A percentile compares a stretch with the other conserved stretches of the same genome.
phyloP scores from a whole-genome alignment of 2,797 vertebrate species.

The Ibycter americanus region DNA sequence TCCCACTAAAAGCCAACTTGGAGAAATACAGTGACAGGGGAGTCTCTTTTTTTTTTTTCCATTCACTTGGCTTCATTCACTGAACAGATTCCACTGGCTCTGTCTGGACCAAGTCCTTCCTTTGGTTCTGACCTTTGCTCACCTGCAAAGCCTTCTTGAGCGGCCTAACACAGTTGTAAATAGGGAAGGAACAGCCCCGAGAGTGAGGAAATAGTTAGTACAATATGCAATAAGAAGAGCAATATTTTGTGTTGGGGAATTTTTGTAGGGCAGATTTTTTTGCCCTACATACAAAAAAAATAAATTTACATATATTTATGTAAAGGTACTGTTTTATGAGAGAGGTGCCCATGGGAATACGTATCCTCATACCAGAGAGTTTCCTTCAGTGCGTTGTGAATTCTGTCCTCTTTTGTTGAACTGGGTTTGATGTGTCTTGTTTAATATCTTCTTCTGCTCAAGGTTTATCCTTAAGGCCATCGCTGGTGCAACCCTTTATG shows the following conservation, averaged over 20 bases:
- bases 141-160: not conserved
- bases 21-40: conserved; percentile 31
- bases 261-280: not conserved
- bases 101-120: not conserved
- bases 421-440: not conserved
- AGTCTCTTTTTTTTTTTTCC: not conserved
- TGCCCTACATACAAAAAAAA: too few relatives aligned
- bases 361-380: not conserved
- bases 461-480: not conserved
- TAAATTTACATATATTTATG: too few relatives aligned
- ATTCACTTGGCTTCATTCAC: not conserved
- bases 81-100: not conserved
- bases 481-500: not conserved
- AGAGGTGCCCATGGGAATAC: not conserved
- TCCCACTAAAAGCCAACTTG: not conserved
- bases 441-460: not conserved
- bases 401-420: not conserved
- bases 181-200: not conserved
- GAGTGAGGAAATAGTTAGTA: not conserved
- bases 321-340: not conserved
- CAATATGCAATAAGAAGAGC: not conserved
- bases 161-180: not conserved
- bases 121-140: too few relatives aligned
- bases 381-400: not conserved
- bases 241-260: not conserved